Evolutionary conservation across 2,797 vertebrate genomes (phyloP), one percentile per base, ranked within the genome.

Genomic region (Liasis olivaceus): DNA sequence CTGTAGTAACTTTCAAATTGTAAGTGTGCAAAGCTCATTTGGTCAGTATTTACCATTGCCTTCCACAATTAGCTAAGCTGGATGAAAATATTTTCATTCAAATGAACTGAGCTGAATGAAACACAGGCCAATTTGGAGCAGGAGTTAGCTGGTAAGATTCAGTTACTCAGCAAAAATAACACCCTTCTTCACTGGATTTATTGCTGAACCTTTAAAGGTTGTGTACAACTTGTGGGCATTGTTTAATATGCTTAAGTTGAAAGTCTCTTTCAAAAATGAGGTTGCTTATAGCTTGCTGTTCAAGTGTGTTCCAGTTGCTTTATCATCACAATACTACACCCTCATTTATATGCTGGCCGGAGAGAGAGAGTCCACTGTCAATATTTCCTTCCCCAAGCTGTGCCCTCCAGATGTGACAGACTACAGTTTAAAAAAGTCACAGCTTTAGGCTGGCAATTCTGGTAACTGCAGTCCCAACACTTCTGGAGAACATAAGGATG

Each of bases 21-120:
- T 90, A 14, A 93, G 93, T 72, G 89, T 22, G 94, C 93, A 94
- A 88, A 95, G 92, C 58, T 91, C 91, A 7, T 95, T 91, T 95
- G 93, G 94, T 89, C 92, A 95, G 94, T 92, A 42, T 95, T 96
- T 95, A 97, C 93, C 88, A 90, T 86, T 95, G 91, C 93, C 62
- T 95, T 95, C 93, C 62, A 93, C 72, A 90, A 86, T 87, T 81
- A 63, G 89, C 89, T 95, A 96, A 94, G 81, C 88, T 60, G 88
- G 87, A 90, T 92, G 90, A 93, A 93, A 95, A 92, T 11, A 91
- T 93, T 94, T 93, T 69, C 89, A 90, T 92, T 94, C 92, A 95
- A 96, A 95, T 89, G 96, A 95, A 94, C 20, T 3, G 63, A 93
- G 85, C 90, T 0, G 0, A 94, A 93, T 92, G 93, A 87, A 96